Evolutionary conservation across 2,888 invertebrate species (phyloP).

Genomic region (Hydriomena furcata): DNA sequence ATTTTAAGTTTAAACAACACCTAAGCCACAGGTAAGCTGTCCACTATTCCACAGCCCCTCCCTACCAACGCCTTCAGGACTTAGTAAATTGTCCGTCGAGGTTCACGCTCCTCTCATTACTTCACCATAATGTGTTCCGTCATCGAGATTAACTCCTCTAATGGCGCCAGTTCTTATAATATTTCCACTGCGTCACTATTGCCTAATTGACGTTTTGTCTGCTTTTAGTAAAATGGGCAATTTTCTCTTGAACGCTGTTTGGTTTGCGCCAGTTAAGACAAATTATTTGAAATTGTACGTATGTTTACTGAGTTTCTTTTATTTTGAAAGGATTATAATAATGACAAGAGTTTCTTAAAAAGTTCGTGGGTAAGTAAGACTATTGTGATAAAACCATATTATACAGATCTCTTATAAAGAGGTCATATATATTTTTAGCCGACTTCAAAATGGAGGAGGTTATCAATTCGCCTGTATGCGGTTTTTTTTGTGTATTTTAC

Average conservation of each 20-base stretch:
- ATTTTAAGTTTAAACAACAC: no score
- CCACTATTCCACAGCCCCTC: constrained; percentile 21
- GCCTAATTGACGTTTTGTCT: constrained; percentile 77
- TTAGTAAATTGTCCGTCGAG: constrained; percentile 70
- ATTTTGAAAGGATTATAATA: constrained; percentile 28
- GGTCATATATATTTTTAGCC: no score
- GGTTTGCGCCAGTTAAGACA: constrained; percentile 30
- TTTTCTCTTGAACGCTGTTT: constrained; percentile 71
- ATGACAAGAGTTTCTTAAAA: constrained; percentile 13
- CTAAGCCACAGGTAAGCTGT: not conserved
- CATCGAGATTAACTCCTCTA: constrained; percentile 80
- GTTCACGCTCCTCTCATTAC: constrained; percentile 79
- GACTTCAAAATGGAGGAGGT: no score
- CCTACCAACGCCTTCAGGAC: constrained; percentile 69
- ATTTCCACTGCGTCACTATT: constrained; percentile 75
- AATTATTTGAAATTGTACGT: constrained; percentile 56
- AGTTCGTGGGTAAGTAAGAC: not conserved
- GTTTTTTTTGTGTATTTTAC: no score
- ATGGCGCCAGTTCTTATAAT: constrained; percentile 66
- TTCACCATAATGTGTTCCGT: constrained; percentile 76
- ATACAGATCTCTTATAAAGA: no score
- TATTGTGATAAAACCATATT: no score
- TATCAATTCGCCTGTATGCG: no score
- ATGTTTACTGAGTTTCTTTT: constrained; percentile 44
- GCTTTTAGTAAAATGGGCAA: constrained; percentile 81